These are phyloP conservation scores for Drosophila gaucha DNA, from an alignment of 2,888 invertebrate genomes.

Conservation along the genomic window DNA sequence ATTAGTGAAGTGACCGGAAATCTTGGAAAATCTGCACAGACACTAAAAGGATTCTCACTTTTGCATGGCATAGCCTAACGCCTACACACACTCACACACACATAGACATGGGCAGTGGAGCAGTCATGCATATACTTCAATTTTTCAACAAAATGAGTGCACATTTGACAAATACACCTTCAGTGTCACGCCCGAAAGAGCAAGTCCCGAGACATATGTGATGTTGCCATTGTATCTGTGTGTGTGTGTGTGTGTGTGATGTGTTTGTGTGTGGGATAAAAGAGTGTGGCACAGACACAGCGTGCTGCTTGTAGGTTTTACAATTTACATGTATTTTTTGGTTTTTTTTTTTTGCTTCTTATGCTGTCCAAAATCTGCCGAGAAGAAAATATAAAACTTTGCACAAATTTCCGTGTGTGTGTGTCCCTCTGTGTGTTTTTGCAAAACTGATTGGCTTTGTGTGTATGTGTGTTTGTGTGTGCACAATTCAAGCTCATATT, in stretches of 20 bases:
- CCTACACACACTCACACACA: conserved; percentile 19
- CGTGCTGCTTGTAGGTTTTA: conserved; percentile 36
- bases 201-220: conserved; percentile 68
- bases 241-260: not conserved
- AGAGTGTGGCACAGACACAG: not conserved
- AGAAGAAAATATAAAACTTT: conserved; percentile 67
- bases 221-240: not conserved
- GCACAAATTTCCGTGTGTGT: conserved; percentile 54
- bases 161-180: conserved; percentile 79
- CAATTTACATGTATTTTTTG: conserved; percentile 57
- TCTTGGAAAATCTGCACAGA: conserved; percentile 71
- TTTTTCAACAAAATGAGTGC: conserved; percentile 78
- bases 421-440: conserved; percentile 18
- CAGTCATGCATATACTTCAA: conserved; percentile 79
- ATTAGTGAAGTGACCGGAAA: conserved; percentile 80
- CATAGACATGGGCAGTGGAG: conserved; percentile 43
- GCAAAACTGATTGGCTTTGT: conserved; percentile 40
- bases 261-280: not conserved
- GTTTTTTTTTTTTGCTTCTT: conserved; percentile 34
- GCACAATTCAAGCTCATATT: conserved; percentile 74
- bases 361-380: conserved; percentile 48
- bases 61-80: conserved; percentile 41
- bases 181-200: conserved; percentile 47
- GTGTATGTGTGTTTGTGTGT: conserved; percentile 36
- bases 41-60: conserved; percentile 61